Base-by-base conservation (phyloP, 1,140 invertebrate species). In the Aphelenchoides fujianensis region DNA sequence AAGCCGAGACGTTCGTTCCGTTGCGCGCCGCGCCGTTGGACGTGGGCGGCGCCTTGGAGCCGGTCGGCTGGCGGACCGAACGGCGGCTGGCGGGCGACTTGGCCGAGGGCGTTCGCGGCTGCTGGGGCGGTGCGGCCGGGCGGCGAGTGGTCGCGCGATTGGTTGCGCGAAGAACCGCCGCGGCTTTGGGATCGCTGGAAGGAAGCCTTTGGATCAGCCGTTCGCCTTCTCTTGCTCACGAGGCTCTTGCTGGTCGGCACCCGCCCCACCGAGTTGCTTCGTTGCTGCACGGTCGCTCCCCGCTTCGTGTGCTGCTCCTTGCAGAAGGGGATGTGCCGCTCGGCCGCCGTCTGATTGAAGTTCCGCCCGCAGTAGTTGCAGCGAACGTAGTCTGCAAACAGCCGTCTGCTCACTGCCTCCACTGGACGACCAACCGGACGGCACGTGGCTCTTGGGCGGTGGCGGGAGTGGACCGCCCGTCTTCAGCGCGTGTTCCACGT, bases 321-420 rank as follows among this genome's bases (percentile, higher is more conserved):
- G 86, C 95, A 97, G 85, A 92, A 92, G 12, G 94, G 94, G 80
- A 97, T 95, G 85, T 97, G 95, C 52, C 94, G 85, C 72, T 93
- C 91, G 0, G 94, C 95, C 0, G 92, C 93, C 0, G 86, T 86
- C 81, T 91, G 87, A 85, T 91, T 93, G 87, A 97, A 97, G 79
- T 90, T 91, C 16, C 95, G 88, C 9, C 87, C 87, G 84, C 95
- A 97, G 85, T 95, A 91, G 0, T 93, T 93, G 84, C 94, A 97
- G 77, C 90, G 89, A 2, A 95, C 89, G 84, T 95, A 94, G 86
- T 97, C 93, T 7, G 91, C 91, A 80, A 71, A 48, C 32, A 48
- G 19, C 16, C 23, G 70, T 30, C 57, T 52, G n/a, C 23, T 73
- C 28, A 70, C 27, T 12, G 16, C 16, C 53, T 63, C 30, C 16